phyloP scores from a whole-genome alignment of 2,888 invertebrate species.

The Pogonocherus hispidulus region DNA sequence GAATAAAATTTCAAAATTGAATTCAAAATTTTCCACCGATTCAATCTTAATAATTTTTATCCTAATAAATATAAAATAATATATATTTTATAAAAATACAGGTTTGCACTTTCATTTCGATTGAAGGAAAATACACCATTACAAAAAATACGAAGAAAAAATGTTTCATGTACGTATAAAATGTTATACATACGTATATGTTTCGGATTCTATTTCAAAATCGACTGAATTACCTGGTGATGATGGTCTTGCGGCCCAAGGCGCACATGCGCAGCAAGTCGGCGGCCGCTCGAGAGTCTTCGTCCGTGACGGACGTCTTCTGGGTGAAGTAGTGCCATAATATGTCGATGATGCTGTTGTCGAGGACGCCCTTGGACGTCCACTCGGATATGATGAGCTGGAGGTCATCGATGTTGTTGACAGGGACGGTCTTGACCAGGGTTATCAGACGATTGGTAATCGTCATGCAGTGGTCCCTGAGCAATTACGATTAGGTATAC shows the following conservation, averaged over 20 bases:
- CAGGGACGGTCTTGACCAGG: conserved; percentile 71
- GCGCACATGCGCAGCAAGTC: conserved; percentile 85
- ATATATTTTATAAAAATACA: too few relatives aligned
- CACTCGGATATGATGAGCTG: conserved; percentile 76
- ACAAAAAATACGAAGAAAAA: too few relatives aligned
- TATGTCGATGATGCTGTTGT: conserved; percentile 75
- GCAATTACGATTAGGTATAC: conserved; percentile 39
- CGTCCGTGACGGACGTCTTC: conserved; percentile 77
- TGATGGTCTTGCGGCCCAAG: conserved; percentile 60
- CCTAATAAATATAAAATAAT: too few relatives aligned
- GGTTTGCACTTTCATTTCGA: too few relatives aligned
- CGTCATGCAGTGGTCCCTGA: conserved; percentile 70
- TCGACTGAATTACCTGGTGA: conserved; percentile 59
- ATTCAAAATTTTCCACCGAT: too few relatives aligned
- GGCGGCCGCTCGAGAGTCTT: conserved; percentile 82
- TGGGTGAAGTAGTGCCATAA: conserved; percentile 87
- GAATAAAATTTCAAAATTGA: too few relatives aligned
- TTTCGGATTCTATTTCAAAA: too few relatives aligned
- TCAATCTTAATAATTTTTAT: too few relatives aligned
- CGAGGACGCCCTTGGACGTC: conserved; percentile 69
- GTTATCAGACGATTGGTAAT: conserved; percentile 75
- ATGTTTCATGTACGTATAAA: too few relatives aligned
- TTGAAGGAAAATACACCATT: too few relatives aligned
- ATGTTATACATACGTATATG: too few relatives aligned
- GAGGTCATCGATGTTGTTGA: conserved; percentile 75